These are phyloP conservation scores for Picus viridis DNA, from an alignment of 2,797 vertebrate species.

Conservation along the genomic window DNA sequence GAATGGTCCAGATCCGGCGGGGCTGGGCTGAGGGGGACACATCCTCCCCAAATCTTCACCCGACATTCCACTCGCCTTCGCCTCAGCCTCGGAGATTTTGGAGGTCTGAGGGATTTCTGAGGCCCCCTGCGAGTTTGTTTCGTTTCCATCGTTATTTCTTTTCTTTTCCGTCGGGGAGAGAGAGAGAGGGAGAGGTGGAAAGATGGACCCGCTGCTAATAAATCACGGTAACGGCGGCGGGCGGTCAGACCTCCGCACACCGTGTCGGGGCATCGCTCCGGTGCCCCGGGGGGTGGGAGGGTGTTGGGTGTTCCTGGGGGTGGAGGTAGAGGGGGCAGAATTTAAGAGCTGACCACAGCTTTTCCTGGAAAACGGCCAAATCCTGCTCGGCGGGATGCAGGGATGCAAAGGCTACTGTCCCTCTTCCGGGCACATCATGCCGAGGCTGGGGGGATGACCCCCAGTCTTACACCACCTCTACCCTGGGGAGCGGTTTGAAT, in stretches of 20 bases:
- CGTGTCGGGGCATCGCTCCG: neutral
- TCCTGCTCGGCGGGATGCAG: neutral
- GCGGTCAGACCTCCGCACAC: neutral
- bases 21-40: neutral
- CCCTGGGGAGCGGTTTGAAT: rapidly evolving
- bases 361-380: neutral
- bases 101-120: neutral
- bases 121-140: neutral
- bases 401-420: rapidly evolving
- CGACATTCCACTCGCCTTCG: neutral
- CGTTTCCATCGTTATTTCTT: neutral
- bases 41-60: neutral
- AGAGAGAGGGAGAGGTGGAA: neutral
- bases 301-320: neutral
- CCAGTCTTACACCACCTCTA: rapidly evolving
- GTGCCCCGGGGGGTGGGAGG: neutral
- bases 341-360: neutral
- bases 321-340: too few species aligned
- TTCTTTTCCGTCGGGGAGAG: neutral
- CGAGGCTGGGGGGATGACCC: too few species aligned
- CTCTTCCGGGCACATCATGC: neutral
- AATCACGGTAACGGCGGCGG: neutral
- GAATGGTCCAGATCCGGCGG: neutral
- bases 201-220: neutral
- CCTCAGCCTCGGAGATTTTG: neutral